Base-by-base conservation (phyloP, 1,140 invertebrate genomes). In the Potamilus streckersoni region DNA sequence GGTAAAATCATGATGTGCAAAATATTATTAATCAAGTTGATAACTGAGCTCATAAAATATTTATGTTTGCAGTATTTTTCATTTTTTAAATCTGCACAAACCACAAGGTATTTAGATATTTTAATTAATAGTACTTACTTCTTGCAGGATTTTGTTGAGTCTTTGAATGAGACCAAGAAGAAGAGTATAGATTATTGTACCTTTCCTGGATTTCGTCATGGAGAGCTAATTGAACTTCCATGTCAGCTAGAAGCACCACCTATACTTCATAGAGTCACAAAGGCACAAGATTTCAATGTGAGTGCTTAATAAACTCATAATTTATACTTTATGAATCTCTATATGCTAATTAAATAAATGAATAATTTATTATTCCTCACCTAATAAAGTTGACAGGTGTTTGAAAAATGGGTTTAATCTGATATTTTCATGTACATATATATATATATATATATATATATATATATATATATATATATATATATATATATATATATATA, bases 231-330 rank as follows among this genome's bases (percentile, higher is more conserved):
- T 58, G 88, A 88, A 71, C 76, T 89, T 49, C 88, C 88, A 17
- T 82, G 79, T 16, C 86, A 89, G 66, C 78, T 89, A 58, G 88
- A 89, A 71, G 84, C 85, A 57, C 86, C 85, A 58, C 85, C 85
- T 20, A 84, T 89, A 16, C 77, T 89, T 56, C 83, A 89, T 67
- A 74, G 83, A 57, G 84, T 89, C 67, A 88, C 88, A 19, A 87
- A 84, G 66, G 83, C 86, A 19, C 87, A 89, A 69, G 82, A 87
- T 68, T 89, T 88, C 71, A 88, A 88, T 84, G 88, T 88, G 82
- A 83, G 82, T 69, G n/a, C 31, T 14, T 11, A 38, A 56, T 62
- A 60, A 19, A 16, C 17, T 68, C 17, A 58, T 20, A 38, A 59
- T 27, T 64, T 17, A 64, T 65, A 16, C 27, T 17, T 31, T n/a